Conservation (phyloP, 2,113 vertebrate species). For the Myiagra hebetior region DNA sequence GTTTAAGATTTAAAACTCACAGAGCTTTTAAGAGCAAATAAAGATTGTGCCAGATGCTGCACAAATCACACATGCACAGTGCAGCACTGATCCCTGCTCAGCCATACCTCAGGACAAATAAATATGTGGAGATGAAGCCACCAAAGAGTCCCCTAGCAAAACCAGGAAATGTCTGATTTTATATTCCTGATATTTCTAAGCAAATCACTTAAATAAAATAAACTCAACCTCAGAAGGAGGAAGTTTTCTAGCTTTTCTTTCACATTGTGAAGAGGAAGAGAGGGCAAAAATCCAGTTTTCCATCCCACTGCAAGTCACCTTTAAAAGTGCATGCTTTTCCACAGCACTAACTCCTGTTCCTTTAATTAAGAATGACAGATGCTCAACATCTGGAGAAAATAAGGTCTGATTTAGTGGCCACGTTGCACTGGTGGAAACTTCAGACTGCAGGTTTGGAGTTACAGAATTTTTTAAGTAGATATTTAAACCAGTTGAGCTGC, state of each 20-base stretch:
- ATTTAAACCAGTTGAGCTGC: not conserved
- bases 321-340: not conserved
- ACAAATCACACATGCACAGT: not conserved
- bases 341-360: not conserved
- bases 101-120: slow-evolving; percentile 9
- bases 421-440: not conserved
- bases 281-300: slow-evolving; percentile 30
- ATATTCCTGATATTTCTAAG: slow-evolving; percentile 19
- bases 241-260: not conserved
- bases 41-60: slow-evolving; percentile 17
- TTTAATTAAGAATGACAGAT: slow-evolving; percentile 48
- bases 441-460: not conserved
- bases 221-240: not conserved
- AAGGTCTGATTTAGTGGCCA: not conserved
- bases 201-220: not conserved
- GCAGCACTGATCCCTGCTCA: not conserved
- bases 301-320: not conserved
- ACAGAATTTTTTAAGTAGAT: not conserved
- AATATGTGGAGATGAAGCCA: not conserved
- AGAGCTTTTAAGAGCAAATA: slow-evolving; percentile 43
- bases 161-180: slow-evolving; percentile 14
- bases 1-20: slow-evolving; percentile 33
- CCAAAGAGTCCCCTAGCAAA: not conserved
- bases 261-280: not conserved
- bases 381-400: slow-evolving; percentile 46